These are phyloP conservation scores for Nezara viridula DNA, from an alignment of 2,888 invertebrate genomes.

Conservation along the genomic window DNA sequence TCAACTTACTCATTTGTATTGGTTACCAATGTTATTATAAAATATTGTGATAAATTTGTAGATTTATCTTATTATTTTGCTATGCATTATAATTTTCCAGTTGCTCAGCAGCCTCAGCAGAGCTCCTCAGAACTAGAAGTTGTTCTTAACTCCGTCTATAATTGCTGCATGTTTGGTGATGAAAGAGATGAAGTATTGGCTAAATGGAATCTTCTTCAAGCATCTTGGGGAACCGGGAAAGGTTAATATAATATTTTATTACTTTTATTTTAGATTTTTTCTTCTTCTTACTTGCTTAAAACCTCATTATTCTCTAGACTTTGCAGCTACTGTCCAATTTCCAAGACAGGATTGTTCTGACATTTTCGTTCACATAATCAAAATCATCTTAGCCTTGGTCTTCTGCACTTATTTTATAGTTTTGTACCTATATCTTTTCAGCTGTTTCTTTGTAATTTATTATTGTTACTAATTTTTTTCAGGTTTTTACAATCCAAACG, in stretches of 20 bases:
- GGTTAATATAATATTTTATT: slow-evolving; percentile 67
- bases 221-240: slow-evolving; percentile 87
- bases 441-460: neutral
- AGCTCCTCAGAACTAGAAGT: slow-evolving; percentile 78
- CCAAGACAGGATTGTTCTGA: too few species aligned
- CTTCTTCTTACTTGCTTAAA: neutral
- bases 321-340: too few species aligned
- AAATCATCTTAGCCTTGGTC: too few species aligned
- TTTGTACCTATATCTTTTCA: neutral
- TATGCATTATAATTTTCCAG: too few species aligned
- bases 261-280: neutral
- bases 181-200: slow-evolving; percentile 94
- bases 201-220: slow-evolving; percentile 95
- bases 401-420: too few species aligned
- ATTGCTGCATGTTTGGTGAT: slow-evolving; percentile 90
- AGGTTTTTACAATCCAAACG: slow-evolving; percentile 83
- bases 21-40: too few species aligned
- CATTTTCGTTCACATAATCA: too few species aligned
- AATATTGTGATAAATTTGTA: too few species aligned
- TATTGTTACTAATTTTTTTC: slow-evolving; percentile 61
- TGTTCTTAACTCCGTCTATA: slow-evolving; percentile 81
- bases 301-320: too few species aligned
- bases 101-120: slow-evolving; percentile 28
- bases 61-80: too few species aligned
- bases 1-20: too few species aligned